These are phyloP conservation scores for Centrocercus urophasianus DNA, from an alignment of 2,113 vertebrate genomes.

Conservation along the genomic window DNA sequence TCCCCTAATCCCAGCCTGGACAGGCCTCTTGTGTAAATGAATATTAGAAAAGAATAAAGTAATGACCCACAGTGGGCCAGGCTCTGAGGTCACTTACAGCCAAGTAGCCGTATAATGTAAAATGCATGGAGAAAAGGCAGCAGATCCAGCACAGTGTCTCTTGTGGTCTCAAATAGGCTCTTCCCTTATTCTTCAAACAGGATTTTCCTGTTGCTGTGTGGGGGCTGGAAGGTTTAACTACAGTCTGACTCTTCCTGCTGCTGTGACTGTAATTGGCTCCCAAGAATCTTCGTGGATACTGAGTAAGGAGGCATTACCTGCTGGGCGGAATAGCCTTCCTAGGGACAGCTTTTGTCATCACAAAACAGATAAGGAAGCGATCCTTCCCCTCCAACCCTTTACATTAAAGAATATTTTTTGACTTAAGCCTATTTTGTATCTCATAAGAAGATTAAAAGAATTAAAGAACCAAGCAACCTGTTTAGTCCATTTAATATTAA, in stretches of 20 bases:
- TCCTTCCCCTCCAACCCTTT: background rate
- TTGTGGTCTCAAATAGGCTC: background rate
- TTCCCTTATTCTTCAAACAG: conserved; percentile 53
- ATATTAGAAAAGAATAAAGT: background rate
- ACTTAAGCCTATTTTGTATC: conserved; percentile 43
- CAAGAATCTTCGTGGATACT: background rate
- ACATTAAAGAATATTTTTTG: conserved; percentile 7
- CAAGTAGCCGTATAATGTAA: fast-evolving
- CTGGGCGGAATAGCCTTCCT: fast-evolving
- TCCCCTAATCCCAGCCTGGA: background rate
- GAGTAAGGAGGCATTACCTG: background rate
- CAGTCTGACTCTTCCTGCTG: conserved; percentile 21
- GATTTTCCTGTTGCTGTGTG: conserved; percentile 64
- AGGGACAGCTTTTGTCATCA: background rate
- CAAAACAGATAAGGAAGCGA: fast-evolving
- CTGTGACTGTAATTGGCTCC: background rate
- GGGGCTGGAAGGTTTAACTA: conserved; percentile 5
- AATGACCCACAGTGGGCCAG: background rate
- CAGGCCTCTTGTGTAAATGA: background rate
- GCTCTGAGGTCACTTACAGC: background rate
- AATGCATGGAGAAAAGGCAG: background rate
- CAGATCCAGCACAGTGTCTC: background rate
- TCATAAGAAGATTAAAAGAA: conserved; percentile 52
- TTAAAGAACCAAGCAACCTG: conserved; percentile 14
- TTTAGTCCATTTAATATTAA: conserved; percentile 3